Evolutionary conservation across 2,113 vertebrate species (phyloP).

Genomic region (Scatophagus argus): DNA sequence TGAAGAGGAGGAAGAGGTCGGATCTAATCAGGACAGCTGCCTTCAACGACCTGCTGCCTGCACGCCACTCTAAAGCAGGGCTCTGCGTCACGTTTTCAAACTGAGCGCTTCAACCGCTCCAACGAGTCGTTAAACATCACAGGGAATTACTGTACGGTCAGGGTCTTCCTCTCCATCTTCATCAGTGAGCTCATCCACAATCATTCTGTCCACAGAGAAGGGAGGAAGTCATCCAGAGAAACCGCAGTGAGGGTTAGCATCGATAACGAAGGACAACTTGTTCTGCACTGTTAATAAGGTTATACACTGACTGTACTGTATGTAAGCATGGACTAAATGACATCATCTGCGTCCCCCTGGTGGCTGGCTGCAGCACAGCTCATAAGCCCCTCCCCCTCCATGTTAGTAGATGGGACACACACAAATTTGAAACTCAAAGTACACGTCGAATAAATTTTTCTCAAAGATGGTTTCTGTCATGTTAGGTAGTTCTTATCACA

Average conservation of each 20-base stretch:
- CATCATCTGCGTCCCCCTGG: no score
- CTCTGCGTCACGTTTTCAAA: not conserved
- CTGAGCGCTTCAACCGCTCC: not conserved
- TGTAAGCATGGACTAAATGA: no score
- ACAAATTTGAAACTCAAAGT: no score
- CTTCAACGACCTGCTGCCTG: not conserved
- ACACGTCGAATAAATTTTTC: no score
- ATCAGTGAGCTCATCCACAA: not conserved
- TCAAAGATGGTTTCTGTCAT: no score
- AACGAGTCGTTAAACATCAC: not conserved
- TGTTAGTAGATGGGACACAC: no score
- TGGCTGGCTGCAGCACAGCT: no score
- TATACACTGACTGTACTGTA: no score
- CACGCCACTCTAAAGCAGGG: not conserved
- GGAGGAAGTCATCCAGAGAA: not conserved
- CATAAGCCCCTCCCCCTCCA: no score
- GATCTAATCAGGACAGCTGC: conserved; percentile 1
- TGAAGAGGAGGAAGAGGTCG: not conserved
- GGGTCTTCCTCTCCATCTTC: not conserved
- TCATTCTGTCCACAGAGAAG: not conserved
- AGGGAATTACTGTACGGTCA: not conserved
- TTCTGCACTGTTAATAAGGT: no score
- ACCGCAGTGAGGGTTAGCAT: not conserved
- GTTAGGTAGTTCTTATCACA: no score
- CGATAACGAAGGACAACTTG: not conserved